A percentile compares a stretch with the other conserved stretches of the same genome.
phyloP scores from a whole-genome alignment of 2,888 invertebrate genomes.

The Melieria omissa region DNA sequence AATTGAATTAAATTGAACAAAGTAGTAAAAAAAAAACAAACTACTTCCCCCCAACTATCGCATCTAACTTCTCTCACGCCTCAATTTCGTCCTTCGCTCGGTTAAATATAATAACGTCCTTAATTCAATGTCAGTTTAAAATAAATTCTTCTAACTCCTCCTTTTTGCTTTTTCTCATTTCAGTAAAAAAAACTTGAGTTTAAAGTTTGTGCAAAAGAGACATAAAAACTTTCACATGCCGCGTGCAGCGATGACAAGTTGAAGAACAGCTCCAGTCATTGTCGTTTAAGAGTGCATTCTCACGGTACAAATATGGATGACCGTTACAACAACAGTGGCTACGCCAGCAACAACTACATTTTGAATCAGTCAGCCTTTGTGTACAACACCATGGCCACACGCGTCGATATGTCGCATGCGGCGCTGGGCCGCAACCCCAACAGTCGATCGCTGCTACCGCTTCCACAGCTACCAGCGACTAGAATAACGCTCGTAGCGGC shows the following conservation, averaged over 20 bases:
- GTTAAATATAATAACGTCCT: background rate
- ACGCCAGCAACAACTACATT: slow-evolving; percentile 18
- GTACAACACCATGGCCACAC: background rate
- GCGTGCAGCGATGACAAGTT: background rate
- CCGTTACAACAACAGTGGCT: slow-evolving; percentile 27
- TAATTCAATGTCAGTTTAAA: background rate
- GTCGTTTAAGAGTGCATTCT: no score
- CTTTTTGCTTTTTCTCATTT: no score
- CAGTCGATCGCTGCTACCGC: no score
- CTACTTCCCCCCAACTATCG: background rate
- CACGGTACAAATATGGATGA: slow-evolving; percentile 14
- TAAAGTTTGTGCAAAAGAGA: no score
- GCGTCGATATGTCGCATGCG: no score
- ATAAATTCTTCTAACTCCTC: no score
- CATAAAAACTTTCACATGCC: no score
- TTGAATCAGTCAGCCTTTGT: slow-evolving; percentile 2
- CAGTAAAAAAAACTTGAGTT: no score
- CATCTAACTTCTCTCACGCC: background rate
- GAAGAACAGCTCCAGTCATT: background rate
- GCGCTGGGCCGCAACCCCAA: no score
- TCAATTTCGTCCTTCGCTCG: background rate
- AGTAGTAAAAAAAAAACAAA: background rate
- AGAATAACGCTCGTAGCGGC: slow-evolving; percentile 21
- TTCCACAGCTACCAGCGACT: slow-evolving; percentile 16
- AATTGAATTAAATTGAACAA: no score